Evolutionary conservation across 2,888 invertebrate species (phyloP), one percentile per base, ranked within the genome.

Genomic region (Sesia apiformis): DNA sequence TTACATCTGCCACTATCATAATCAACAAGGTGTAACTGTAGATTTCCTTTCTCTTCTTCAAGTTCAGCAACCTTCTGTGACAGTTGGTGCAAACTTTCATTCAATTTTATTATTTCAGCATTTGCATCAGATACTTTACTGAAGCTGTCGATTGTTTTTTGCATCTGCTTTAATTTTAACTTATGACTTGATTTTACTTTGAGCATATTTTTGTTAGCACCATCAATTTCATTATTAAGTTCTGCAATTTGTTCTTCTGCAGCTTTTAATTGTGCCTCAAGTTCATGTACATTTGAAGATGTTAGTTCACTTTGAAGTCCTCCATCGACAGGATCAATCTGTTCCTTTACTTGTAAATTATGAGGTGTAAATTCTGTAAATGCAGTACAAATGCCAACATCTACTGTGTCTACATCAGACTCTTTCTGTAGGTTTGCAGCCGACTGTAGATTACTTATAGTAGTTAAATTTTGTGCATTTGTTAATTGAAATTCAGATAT

Each of bases 41-140:
- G 92, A 84, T 96, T 96, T 69, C 96, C 96, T 86, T 97, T 97
- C 84, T 97, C 97, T 80, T 96, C 96, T 84, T 96, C 96, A 61
- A 97, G 82, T 74, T 96, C 95, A 7, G 94, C 94, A 58, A 97
- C 92, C 87, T 93, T 93, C 65, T 95, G 94, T 59, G 93, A 92
- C 53, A 94, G 80, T 62, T 91, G 90, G 60, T 91, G 91, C 62
- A 93, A 90, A 68, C 93, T 92, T 57, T 90, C 90, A 69, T 90
- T 91, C 52, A 95, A 78, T 63, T 90, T 91, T 0, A 93, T 90
- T 56, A 95, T 88, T 75, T 94, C 93, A 46, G 92, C 91, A 76
- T 94, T 93, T 7, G 91, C 76, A 72, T 94, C 94, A 46, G 93
- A 93, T 49, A 92, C 88, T 86, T 94, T 91, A 65, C 91, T 92